Percentiles rank a stretch among this genome's conserved stretches.
These are phyloP conservation scores for Cryptophagus acutangulus DNA, from an alignment of 2,888 invertebrate species.

Conservation along the genomic window DNA sequence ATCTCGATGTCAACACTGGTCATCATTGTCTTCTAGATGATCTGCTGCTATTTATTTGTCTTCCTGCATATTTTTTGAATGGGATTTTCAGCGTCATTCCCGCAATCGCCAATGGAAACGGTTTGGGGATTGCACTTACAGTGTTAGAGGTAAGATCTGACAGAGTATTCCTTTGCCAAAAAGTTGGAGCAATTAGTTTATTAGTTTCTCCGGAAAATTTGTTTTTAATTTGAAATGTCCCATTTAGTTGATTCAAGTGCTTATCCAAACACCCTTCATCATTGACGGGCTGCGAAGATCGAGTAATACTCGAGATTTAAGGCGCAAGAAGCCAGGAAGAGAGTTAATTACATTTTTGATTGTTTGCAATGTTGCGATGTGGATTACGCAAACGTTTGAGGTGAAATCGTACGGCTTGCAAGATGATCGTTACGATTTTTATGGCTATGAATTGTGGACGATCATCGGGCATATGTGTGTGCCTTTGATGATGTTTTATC, in stretches of 20 bases:
- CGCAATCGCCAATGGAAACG: conserved; percentile 46
- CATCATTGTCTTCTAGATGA: conserved; percentile 64
- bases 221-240: neutral
- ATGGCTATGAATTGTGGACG: conserved; percentile 67
- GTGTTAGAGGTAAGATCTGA: conserved; percentile 35
- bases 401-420: conserved; percentile 54
- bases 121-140: conserved; percentile 24
- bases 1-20: conserved; percentile 61
- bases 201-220: conserved; percentile 12
- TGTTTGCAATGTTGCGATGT: conserved; percentile 70
- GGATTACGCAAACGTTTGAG: conserved; percentile 71
- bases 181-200: neutral
- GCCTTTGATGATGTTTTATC: conserved; percentile 72
- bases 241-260: conserved; percentile 62
- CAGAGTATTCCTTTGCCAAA: too few relatives aligned
- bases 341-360: conserved; percentile 72
- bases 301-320: conserved; percentile 59
- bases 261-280: conserved; percentile 69
- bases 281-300: conserved; percentile 71
- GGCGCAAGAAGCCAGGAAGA: conserved; percentile 66
- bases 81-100: conserved; percentile 65
- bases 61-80: conserved; percentile 69
- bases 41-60: conserved; percentile 63
- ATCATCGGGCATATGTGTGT: conserved; percentile 68
- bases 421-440: conserved; percentile 59